Evolutionary conservation across 2,797 vertebrate species (phyloP), one percentile per base, ranked within the genome.

Genomic region (Falco biarmicus): DNA sequence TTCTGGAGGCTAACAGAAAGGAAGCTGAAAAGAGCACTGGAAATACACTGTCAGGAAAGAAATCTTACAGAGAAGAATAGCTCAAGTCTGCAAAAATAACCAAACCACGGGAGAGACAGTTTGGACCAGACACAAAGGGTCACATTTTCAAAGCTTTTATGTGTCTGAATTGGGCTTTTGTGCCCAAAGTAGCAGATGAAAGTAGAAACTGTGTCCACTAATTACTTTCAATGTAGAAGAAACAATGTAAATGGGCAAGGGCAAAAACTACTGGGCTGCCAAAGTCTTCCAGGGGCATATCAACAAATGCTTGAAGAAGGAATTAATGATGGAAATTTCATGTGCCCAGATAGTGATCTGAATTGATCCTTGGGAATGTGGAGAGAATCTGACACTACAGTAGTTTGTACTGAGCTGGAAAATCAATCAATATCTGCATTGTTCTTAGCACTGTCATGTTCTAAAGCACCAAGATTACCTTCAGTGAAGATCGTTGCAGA

Each of bases 41-140:
- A 84, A 97, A 95, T 87, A 89, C n/a, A 76, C 65, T 60, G 54
- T 76, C 63, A 92, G 92, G 87, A 93, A 95, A 94, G 70, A 96
- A 92, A 92, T 54, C 65, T 90, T 95, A 78, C 66, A 82, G 80
- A 94, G 91, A 94, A 90, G 75, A 96, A 77, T 57, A 90, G 77
- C 43, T 93, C 59, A 84, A 89, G 66, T 89, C 65, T 64, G 70
- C 82, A 94, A 87, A 94, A 97, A 92, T 89, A 95, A 95, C 76
- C 88, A 93, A 97, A 93, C 73, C 93, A 84, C 69, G 70, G 83
- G 80, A 97, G 80, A 93, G 70, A 65, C 64, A 60, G 60, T 50
- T 95, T 95, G 81, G 90, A 96, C 25, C n/a, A 95, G 87, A 81
- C 59, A 96, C 34, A 92, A 75, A 95, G 32, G 26, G 69, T 73